Evolutionary conservation across 2,113 vertebrate species (phyloP), one percentile per base, ranked within the genome.

Genomic region (Spea bombifrons): DNA sequence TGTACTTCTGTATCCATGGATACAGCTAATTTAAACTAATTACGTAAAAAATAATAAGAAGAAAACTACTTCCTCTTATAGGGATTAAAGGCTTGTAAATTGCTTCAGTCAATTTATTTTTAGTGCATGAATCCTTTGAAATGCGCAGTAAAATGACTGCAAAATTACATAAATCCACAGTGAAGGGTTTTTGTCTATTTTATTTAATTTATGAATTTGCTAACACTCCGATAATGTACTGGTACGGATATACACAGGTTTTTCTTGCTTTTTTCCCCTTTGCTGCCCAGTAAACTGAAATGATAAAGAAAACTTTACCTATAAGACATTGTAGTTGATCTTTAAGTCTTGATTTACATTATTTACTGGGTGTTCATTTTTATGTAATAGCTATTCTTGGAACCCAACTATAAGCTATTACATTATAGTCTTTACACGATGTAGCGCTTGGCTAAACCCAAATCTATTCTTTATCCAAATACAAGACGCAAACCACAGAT

Each of bases 21-120:
- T 83, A 92, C 82, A 46, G 81, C 73, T 88, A 84, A 89, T 87
- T 87, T 85, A 88, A 90, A 90, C 89, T 90, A 92, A 90, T 91
- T 89, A 87, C 84, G 74, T 81, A 83, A 66, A 92, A 87, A 90
- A 90, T 80, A 83, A 92, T 80, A 83, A 92, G 81, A 84, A 88
- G 86, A 89, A 89, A 91, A 90, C 71, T 0, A 84, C 86, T 93
- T 91, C 90, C 90, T 88, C 84, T 89, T 88, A 86, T 87, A 86
- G 86, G 87, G 87, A 89, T 91, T 90, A 88, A 77, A 81, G 77
- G 81, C 83, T 84, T 0, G 79, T 80, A 90, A 91, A 89, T 87
- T 84, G 88, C 88, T 86, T 86, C 83, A 84, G 84, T 83, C 82
- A 66, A 82, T 81, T 76, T 88, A 90, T 91, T 90, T 91, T 90